Conservation (phyloP, 2,113 vertebrate genomes). For the Seriola aureovittata region DNA sequence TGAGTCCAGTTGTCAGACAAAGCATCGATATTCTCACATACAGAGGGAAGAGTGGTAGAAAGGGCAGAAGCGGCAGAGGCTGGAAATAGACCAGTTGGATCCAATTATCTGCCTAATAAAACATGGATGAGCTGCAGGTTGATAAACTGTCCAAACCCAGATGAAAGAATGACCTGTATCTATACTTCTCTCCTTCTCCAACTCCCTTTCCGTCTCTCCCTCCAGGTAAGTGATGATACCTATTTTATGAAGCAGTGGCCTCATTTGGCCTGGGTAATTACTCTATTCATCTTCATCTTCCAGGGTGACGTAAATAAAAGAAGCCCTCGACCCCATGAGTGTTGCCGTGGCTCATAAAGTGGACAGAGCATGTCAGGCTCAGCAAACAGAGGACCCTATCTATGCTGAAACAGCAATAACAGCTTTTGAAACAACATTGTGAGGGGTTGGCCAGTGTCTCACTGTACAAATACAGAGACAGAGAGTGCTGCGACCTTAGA, state of each 20-base stretch:
- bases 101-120: conserved; percentile 58
- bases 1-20: neutral
- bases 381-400: conserved; percentile 50
- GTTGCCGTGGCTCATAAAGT: conserved; percentile 39
- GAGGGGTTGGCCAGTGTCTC: conserved; percentile 50
- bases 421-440: conserved; percentile 59
- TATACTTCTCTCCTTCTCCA: conserved; percentile 16
- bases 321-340: conserved; percentile 3
- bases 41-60: neutral
- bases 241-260: conserved; percentile 28
- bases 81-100: conserved; percentile 52
- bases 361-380: conserved; percentile 42
- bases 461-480: conserved; percentile 78
- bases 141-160: conserved; percentile 47
- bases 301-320: conserved; percentile 28
- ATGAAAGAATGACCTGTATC: conserved; percentile 32
- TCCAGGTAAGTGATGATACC: conserved; percentile 55
- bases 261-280: conserved; percentile 59
- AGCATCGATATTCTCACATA: neutral
- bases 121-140: conserved; percentile 55
- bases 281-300: conserved; percentile 67
- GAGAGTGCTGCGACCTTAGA: conserved; percentile 63
- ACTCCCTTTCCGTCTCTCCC: neutral
- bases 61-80: neutral
- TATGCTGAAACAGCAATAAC: conserved; percentile 67